Evolutionary conservation across 2,113 vertebrate species (phyloP).

Genomic region (Edolisoma coerulescens): DNA sequence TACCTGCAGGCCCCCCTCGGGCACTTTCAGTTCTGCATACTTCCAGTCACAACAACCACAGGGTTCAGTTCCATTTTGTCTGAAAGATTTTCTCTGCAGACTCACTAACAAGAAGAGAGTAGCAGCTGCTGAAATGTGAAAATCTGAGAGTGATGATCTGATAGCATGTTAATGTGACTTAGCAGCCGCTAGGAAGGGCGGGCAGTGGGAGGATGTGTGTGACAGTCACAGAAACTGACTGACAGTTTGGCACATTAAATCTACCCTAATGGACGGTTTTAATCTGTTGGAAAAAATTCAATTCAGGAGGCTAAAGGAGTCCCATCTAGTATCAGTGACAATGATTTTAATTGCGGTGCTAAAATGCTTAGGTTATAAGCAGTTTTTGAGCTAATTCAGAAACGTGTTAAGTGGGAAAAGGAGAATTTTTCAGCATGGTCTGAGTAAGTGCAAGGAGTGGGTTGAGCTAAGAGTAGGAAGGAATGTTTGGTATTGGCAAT

Average conservation of each 20-base stretch:
- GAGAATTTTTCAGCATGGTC: not conserved
- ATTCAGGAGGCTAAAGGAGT: not conserved
- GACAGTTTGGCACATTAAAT: conserved; percentile 12
- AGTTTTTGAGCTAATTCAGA: not conserved
- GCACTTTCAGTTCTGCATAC: not conserved
- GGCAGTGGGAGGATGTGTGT: not conserved
- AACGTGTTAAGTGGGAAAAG: not conserved
- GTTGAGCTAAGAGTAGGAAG: not conserved
- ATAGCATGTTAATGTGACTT: conserved; percentile 32
- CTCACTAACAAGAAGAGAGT: conserved; percentile 20
- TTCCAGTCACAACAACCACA: conserved; percentile 23
- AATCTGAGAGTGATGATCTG: conserved; percentile 24
- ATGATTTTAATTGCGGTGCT: not conserved
- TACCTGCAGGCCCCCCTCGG: conserved; percentile 1
- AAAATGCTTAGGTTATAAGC: not conserved
- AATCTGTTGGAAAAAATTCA: conserved; percentile 12
- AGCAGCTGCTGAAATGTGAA: conserved; percentile 38
- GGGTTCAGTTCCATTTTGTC: not conserved
- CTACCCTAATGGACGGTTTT: not conserved
- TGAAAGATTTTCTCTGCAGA: conserved; percentile 39
- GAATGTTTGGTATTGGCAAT: not conserved
- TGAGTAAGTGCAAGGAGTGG: not conserved
- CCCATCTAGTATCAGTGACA: not conserved
- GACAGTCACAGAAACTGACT: not conserved
- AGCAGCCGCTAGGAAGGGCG: not conserved